phyloP scores from a whole-genome alignment of 2,113 vertebrate genomes.

The Zosterops pallidus region DNA sequence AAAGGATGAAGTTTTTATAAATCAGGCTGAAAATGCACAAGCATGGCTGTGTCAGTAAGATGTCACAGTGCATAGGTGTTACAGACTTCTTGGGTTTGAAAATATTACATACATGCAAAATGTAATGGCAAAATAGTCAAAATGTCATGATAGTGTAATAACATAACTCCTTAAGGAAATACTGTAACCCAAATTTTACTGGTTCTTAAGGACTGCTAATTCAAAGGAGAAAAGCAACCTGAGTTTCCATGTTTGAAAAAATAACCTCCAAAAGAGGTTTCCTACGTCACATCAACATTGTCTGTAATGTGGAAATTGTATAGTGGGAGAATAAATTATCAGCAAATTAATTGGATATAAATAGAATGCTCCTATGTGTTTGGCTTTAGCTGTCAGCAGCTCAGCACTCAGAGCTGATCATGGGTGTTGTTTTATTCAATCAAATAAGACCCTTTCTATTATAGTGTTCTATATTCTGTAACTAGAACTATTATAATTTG shows the following conservation, averaged over 20 bases:
- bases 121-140: background rate
- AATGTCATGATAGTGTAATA: background rate
- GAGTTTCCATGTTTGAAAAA: background rate
- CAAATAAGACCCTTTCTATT: slow-evolving; percentile 39
- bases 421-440: slow-evolving; percentile 45
- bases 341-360: slow-evolving; percentile 61
- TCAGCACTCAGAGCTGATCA: slow-evolving; percentile 39
- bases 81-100: background rate
- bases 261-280: background rate
- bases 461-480: slow-evolving; percentile 45
- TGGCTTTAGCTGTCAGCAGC: slow-evolving; percentile 49
- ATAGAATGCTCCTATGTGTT: slow-evolving; percentile 40
- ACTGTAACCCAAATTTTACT: background rate
- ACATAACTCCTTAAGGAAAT: background rate
- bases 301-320: background rate
- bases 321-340: slow-evolving; percentile 54
- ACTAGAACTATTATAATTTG: slow-evolving; percentile 54
- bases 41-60: background rate
- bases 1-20: background rate
- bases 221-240: background rate
- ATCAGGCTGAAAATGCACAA: background rate
- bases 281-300: background rate
- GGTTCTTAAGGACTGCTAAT: background rate
- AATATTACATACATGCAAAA: background rate
- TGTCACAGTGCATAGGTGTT: background rate